Evolutionary conservation across 1,140 invertebrate species (phyloP), one percentile per base, ranked within the genome.

Genomic region (Drosophila auraria): DNA sequence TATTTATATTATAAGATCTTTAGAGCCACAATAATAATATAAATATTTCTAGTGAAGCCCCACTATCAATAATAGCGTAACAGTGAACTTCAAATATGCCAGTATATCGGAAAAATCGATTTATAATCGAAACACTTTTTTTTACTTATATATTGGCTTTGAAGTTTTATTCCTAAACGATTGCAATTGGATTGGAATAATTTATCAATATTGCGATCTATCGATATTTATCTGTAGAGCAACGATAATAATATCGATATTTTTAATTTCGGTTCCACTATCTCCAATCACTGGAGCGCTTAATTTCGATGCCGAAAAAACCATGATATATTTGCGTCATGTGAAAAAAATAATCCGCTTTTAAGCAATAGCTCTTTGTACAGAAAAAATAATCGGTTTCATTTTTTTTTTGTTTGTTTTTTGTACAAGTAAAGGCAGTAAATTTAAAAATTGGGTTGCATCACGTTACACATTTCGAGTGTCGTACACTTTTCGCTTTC

Each of bases 401-500:
- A 20, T 8, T 45, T 14, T 45, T 17, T 45, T 30, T 5, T 3
- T 1, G 7, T 25, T 25, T 47, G 14, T 7, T 3, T 47, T 51
- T 53, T 33, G 14, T 38, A 40, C n/a, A 11, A 23, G 54, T 25
- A 57, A 25, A 57, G 54, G 54, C 54, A 40, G 54, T 57, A 57
- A 57, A 57, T 57, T 57, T 57, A 57, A 57, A 57, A 57, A 57
- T 40, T 40, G 54, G 54, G 36, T n/a, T 71, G 51, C 64, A 60
- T 23, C 30, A 38, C 36, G 60, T 63, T 30, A 62, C 42, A 63
- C 49, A 12, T 50, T 63, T 65, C 56, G 36, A 57, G 38, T 78
- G 60, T 58, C 49, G 47, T 47, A 44, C 49, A 49, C 27, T 58
- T 61, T 49, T 58, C 49, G 47, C 76, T 61, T 62, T 53, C 73